Evolutionary conservation across 2,797 vertebrate genomes (phyloP).

Genomic region (Limnodromus scolopaceus): DNA sequence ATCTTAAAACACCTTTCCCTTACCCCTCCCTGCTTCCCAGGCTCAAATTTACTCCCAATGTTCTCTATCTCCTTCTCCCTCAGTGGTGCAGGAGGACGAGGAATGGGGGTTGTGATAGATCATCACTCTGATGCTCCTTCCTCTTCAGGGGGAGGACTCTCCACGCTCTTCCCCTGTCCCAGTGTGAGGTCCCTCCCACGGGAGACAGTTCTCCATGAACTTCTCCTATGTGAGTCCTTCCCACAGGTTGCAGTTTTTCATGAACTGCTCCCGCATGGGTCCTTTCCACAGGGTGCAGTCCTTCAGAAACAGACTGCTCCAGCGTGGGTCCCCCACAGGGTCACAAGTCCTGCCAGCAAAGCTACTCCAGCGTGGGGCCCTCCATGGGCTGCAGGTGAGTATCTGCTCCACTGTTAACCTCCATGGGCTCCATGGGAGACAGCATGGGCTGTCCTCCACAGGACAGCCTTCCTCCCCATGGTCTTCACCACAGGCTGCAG

Average conservation of each 20-base stretch:
- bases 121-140: background rate
- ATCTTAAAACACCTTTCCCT: background rate
- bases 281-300: background rate
- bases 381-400: background rate
- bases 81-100: background rate
- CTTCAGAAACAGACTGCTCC: background rate
- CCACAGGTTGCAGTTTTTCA: background rate
- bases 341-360: background rate
- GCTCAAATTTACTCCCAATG: background rate
- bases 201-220: background rate
- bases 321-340: background rate
- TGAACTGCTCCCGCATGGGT: background rate
- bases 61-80: background rate
- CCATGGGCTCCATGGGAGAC: background rate
- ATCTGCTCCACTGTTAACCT: background rate
- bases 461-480: too few species aligned
- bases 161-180: background rate
- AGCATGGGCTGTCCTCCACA: too few species aligned
- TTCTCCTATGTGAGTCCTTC: background rate
- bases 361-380: background rate
- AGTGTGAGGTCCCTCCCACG: background rate
- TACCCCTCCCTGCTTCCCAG: background rate
- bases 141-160: background rate
- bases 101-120: background rate
- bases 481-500: background rate